Evolutionary conservation across 2,797 vertebrate genomes (phyloP).

Genomic region (Varecia variegata): DNA sequence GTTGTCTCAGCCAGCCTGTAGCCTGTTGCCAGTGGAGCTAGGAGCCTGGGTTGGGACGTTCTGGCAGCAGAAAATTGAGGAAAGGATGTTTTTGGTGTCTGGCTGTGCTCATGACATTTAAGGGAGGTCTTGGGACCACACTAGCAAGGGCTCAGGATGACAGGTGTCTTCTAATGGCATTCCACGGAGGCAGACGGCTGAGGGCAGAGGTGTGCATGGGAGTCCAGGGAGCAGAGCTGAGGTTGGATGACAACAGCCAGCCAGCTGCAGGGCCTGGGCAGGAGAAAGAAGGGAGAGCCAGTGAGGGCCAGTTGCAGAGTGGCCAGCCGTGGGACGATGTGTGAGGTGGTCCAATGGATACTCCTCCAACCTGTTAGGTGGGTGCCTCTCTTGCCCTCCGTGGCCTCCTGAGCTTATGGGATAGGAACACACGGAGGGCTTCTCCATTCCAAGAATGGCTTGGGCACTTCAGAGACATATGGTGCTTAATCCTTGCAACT

Average conservation of each 20-base stretch:
- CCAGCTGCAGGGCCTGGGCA: background rate
- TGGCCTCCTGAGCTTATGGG: background rate
- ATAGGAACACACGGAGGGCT: background rate
- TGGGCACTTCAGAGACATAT: background rate
- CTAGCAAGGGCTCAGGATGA: background rate
- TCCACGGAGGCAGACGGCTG: background rate
- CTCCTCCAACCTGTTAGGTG: background rate
- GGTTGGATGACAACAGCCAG: background rate
- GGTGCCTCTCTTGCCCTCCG: too few relatives aligned
- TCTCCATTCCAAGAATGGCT: background rate
- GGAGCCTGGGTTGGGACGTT: background rate
- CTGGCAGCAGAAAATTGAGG: background rate
- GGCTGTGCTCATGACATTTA: background rate
- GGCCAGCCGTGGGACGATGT: background rate
- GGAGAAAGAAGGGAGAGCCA: background rate
- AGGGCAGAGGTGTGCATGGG: background rate
- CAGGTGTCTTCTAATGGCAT: background rate
- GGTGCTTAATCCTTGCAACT: background rate
- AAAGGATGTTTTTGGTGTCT: background rate
- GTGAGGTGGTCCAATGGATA: rapidly evolving
- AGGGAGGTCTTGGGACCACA: background rate
- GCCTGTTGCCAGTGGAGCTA: background rate
- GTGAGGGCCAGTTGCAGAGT: background rate
- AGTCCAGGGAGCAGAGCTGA: background rate
- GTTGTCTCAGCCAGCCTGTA: background rate